These are phyloP conservation scores for Coenonympha arcania DNA, from an alignment of 2,888 invertebrate species.

Conservation along the genomic window DNA sequence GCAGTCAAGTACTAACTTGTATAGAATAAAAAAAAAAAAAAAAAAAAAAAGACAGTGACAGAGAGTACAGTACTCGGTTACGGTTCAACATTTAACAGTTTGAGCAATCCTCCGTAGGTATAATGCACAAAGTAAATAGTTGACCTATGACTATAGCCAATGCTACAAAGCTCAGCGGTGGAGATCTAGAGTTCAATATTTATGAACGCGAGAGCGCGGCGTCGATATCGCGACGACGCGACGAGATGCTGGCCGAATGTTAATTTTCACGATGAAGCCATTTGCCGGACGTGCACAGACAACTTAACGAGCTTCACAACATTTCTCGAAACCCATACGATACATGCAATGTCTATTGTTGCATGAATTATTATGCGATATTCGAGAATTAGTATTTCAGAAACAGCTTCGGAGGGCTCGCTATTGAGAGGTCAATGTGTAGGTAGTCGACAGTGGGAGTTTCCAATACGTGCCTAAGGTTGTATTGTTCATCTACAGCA, in stretches of 20 bases:
- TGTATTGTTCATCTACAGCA: conserved; percentile 1
- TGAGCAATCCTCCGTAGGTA: too few relatives aligned
- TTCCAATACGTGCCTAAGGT: conserved; percentile 3
- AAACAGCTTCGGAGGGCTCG: conserved; percentile 4
- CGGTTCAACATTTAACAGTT: too few relatives aligned
- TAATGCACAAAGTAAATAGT: conserved; percentile 35
- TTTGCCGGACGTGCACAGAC: conserved; percentile 58
- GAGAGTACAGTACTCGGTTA: too few relatives aligned
- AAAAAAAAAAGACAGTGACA: too few relatives aligned
- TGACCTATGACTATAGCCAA: conserved; percentile 33
- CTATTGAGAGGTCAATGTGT: conserved; percentile 9
- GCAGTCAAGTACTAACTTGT: too few relatives aligned
- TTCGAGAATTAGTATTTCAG: conserved; percentile 14
- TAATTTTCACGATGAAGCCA: conserved; percentile 70
- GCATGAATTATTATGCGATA: conserved; percentile 54
- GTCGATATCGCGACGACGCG: conserved; percentile 23
- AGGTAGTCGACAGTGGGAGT: conserved; percentile 4
- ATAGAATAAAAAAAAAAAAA: too few relatives aligned
- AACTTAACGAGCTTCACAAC: conserved; percentile 51
- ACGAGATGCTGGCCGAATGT: conserved; percentile 62
- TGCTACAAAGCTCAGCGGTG: conserved; percentile 51
- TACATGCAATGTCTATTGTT: conserved; percentile 52
- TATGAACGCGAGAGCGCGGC: conserved; percentile 35
- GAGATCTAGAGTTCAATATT: conserved; percentile 68
- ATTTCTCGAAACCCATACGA: conserved; percentile 60